phyloP scores from a whole-genome alignment of 2,797 vertebrate genomes.

The Merluccius polli region DNA sequence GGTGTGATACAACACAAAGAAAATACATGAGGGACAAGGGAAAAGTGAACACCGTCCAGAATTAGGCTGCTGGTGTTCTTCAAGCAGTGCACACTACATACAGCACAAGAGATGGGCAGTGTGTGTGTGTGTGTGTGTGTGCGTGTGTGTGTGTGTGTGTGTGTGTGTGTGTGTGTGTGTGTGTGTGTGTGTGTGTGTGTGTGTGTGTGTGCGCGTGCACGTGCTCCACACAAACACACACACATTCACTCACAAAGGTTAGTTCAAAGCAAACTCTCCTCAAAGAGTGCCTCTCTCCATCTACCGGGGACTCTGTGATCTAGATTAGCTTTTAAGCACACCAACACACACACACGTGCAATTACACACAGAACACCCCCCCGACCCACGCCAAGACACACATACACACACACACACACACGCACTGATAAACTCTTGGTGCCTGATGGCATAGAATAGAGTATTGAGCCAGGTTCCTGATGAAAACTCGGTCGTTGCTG shows the following conservation, averaged over 20 bases:
- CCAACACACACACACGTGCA: slow-evolving; percentile 1
- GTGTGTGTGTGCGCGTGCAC: not conserved
- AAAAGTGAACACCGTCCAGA: not conserved
- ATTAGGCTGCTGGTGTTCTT: too few species aligned
- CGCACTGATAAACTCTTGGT: not conserved
- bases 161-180: not conserved
- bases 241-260: slow-evolving; percentile 11
- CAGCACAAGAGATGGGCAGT: not conserved
- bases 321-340: slow-evolving; percentile 41
- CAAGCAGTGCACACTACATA: not conserved
- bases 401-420: slow-evolving; percentile 12
- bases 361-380: not conserved
- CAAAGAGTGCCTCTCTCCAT: slow-evolving; percentile 43
- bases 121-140: not conserved
- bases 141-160: not conserved
- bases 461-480: slow-evolving; percentile 57
- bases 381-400: not conserved
- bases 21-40: not conserved
- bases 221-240: not conserved
- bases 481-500: slow-evolving; percentile 45
- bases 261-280: slow-evolving; percentile 19
- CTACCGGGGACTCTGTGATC: slow-evolving; percentile 38
- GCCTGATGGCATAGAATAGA: slow-evolving; percentile 21
- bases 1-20: not conserved
- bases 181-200: slow-evolving; percentile 1